Percentiles rank a stretch among this genome's conserved stretches.
Evolutionary conservation across 2,888 invertebrate species (phyloP).

Genomic region (Perithous albicinctus): DNA sequence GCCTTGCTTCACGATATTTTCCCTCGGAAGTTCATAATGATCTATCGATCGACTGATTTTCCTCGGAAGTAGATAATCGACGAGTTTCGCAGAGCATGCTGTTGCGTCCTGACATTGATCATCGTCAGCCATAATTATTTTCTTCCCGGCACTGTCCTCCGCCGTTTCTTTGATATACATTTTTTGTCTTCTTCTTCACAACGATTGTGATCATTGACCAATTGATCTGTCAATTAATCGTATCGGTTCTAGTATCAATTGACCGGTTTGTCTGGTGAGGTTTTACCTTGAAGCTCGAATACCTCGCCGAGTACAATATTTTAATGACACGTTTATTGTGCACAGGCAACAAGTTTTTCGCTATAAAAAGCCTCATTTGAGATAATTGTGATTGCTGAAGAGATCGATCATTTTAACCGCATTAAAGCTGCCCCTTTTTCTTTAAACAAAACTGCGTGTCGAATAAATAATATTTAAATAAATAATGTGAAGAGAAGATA

Average conservation of each 20-base stretch:
- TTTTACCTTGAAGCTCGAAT: constrained; percentile 34
- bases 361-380: too few species aligned
- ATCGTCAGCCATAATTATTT: too few species aligned
- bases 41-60: constrained; percentile 2
- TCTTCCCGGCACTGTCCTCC: constrained; percentile 28
- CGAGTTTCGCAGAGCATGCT: constrained; percentile 7
- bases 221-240: constrained; percentile 34
- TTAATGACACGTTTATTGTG: background rate
- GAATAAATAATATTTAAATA: too few species aligned
- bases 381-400: too few species aligned
- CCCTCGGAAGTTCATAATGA: background rate
- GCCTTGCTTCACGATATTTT: background rate
- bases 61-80: background rate
- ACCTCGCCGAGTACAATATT: constrained; percentile 2
- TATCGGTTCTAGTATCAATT: constrained; percentile 30
- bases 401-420: too few species aligned
- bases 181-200: background rate
- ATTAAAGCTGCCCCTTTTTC: too few species aligned
- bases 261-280: constrained; percentile 37
- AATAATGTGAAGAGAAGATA: too few species aligned
- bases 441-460: too few species aligned
- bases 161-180: constrained; percentile 49
- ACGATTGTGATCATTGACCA: background rate
- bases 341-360: too few species aligned
- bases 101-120: too few species aligned